Evolutionary conservation across 2,888 invertebrate genomes (phyloP), one percentile per base, ranked within the genome.

Genomic region (Carabus problematicus): DNA sequence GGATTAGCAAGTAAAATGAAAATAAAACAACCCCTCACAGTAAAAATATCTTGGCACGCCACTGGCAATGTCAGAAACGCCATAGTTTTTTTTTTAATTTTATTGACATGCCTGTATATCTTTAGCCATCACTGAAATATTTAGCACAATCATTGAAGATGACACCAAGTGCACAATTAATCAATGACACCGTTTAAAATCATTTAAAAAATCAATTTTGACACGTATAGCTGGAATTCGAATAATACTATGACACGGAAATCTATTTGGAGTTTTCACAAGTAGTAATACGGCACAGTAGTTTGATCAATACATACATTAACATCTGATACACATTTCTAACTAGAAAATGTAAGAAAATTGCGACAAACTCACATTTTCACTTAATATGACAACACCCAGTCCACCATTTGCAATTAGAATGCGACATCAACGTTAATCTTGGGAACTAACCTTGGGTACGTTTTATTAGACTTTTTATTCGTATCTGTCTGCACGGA

Each of bases 321-420:
- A 52, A 18, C 29, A 45, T 12, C 52, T 41, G 14, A 52, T 19
- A 60, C 52, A 60, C 18, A 40, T 60, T 39, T 67, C 72, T 60
- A 63, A 68, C 61, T 55, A 56, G 68, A 70, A 52, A 71, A 71
- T 69, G 67, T 62, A 66, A 72, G 49, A 73, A 74, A 75, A 75
- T 75, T 76, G 56, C 71, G 52, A 77, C 76, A 79, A 79, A 79
- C 80, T 81, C 77, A 80, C 80, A 75, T 80, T 79, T 79, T 76
- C 70, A 73, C 71, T 76, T 75, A 78, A 79, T 79, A 77, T 80
- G 80, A 80, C 80, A 80, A 80, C 80, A 80, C 81, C 80, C 81
- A 78, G 73, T 74, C 41, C 52, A 54, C 42, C 63, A 63, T 39
- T 29, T 47, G 45, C 52, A 29, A 29, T 29, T 29, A 29, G 3